A percentile compares a stretch with the other conserved stretches of the same genome.
phyloP scores from a whole-genome alignment of 1,140 invertebrate genomes.

The Ladona fulva region DNA sequence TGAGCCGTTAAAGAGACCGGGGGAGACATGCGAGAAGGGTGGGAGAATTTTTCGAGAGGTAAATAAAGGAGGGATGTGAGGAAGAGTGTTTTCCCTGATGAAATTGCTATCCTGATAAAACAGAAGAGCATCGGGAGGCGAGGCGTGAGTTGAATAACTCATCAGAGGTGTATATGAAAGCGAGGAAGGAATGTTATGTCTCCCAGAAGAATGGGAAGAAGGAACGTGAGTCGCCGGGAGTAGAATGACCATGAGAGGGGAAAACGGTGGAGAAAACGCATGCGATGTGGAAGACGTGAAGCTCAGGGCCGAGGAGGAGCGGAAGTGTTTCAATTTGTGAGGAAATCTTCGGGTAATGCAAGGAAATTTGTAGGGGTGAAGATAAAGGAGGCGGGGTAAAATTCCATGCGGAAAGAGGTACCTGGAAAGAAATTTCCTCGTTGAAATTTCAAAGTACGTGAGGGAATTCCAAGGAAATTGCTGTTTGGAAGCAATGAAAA shows the following conservation, averaged over 20 bases:
- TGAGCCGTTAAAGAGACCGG: not conserved
- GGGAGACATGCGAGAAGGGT: not conserved
- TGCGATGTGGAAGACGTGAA: not conserved
- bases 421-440: too few species aligned
- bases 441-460: too few species aligned
- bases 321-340: not conserved
- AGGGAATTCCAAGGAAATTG: too few species aligned
- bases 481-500: too few species aligned
- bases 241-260: not conserved
- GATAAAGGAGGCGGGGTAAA: too few species aligned
- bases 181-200: not conserved
- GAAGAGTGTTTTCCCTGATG: not conserved
- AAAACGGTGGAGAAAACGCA: not conserved
- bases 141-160: not conserved
- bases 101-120: conserved; percentile 3
- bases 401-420: too few species aligned
- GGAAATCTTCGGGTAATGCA: not conserved
- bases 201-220: not conserved
- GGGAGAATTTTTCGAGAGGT: not conserved
- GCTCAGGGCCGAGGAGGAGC: not conserved
- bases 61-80: not conserved
- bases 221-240: not conserved
- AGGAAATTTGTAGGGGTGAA: too few species aligned
- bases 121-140: not conserved
- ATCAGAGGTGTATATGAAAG: not conserved